phyloP scores from a whole-genome alignment of 2,888 invertebrate species.

The Unio pictorum region DNA sequence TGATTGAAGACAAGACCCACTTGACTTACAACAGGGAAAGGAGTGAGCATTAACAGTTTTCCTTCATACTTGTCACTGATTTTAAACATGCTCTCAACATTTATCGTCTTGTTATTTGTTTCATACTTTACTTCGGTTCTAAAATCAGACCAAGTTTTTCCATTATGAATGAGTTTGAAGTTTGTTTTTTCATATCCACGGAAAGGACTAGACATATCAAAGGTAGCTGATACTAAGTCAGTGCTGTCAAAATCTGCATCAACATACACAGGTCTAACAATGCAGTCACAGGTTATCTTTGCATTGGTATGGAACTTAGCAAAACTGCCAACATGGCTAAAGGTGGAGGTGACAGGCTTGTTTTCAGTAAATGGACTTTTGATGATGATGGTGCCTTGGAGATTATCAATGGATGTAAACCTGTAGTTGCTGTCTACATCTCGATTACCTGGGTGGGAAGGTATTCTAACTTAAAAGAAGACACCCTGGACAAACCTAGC shows the following conservation, averaged over 20 bases:
- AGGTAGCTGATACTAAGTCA: slow-evolving; percentile 17
- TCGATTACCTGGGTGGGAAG: slow-evolving; percentile 44
- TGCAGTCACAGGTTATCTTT: slow-evolving; percentile 31
- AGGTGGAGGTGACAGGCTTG: slow-evolving; percentile 26
- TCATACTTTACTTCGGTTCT: slow-evolving; percentile 33
- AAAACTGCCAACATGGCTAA: slow-evolving; percentile 35
- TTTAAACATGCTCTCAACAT: slow-evolving; percentile 30
- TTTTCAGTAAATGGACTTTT: slow-evolving; percentile 38
- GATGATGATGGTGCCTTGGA: slow-evolving; percentile 35
- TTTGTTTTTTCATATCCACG: slow-evolving; percentile 41
- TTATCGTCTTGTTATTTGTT: slow-evolving; percentile 39
- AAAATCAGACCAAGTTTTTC: slow-evolving; percentile 28
- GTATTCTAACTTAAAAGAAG: slow-evolving; percentile 34
- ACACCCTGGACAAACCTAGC: slow-evolving; percentile 29
- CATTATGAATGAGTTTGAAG: slow-evolving; percentile 24
- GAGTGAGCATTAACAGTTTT: slow-evolving; percentile 33
- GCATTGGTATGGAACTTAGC: slow-evolving; percentile 35
- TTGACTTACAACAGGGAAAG: slow-evolving; percentile 36
- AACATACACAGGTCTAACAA: slow-evolving; percentile 19
- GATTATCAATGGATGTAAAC: slow-evolving; percentile 26
- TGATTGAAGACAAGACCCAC: slow-evolving; percentile 29
- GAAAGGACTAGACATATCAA: slow-evolving; percentile 39
- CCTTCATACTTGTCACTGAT: slow-evolving; percentile 21
- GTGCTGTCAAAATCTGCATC: slow-evolving; percentile 23
- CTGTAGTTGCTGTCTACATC: slow-evolving; percentile 31